Conservation (phyloP, 2,888 invertebrate species). For the Conus canariensis region DNA sequence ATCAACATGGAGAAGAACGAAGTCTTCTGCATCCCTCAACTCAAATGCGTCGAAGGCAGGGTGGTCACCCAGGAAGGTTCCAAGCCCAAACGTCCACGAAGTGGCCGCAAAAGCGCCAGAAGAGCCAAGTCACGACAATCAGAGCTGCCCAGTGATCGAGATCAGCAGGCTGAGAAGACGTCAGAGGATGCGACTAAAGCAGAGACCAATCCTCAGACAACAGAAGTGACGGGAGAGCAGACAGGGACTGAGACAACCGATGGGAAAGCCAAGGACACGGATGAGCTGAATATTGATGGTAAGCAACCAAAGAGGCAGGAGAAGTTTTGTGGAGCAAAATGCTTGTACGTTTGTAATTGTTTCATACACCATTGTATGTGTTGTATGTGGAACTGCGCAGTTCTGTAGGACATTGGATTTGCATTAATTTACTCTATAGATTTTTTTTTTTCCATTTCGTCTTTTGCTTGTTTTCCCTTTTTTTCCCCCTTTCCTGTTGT, state of each 20-base stretch:
- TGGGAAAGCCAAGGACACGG: neutral
- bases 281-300: slow-evolving; percentile 21
- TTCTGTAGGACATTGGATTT: no score
- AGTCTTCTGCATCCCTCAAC: slow-evolving; percentile 74
- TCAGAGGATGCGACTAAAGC: neutral
- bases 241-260: neutral
- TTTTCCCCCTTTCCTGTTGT: no score
- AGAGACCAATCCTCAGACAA: neutral
- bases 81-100: neutral
- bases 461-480: no score
- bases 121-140: slow-evolving; percentile 35
- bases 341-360: neutral
- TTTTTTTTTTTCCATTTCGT: neutral
- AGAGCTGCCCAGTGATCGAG: neutral
- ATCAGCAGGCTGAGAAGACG: neutral
- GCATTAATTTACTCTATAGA: no score
- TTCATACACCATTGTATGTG: neutral
- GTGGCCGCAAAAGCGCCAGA: slow-evolving; percentile 35
- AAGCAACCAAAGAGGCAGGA: neutral
- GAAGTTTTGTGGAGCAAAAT: neutral
- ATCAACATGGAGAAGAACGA: slow-evolving; percentile 76
- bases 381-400: no score
- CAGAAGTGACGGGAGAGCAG: neutral
- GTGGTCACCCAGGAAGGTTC: slow-evolving; percentile 64
- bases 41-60: slow-evolving; percentile 72